Evolutionary conservation across 2,113 vertebrate species (phyloP), one percentile per base, ranked within the genome.

Genomic region (Caranx melampygus): DNA sequence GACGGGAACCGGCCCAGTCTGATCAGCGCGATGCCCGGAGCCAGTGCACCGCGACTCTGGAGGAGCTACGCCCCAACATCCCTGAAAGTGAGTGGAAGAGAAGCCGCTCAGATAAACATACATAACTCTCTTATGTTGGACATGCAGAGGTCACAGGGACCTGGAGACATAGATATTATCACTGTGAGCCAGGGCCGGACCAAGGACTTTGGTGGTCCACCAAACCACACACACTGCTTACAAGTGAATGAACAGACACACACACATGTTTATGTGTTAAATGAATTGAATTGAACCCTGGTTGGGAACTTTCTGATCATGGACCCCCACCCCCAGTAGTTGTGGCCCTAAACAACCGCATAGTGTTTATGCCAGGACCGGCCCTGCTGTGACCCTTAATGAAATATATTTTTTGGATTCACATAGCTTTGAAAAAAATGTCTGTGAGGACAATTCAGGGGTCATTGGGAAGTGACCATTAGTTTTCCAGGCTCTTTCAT

Each of bases 1-100:
- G 95, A 96, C 0, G 94, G 93, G 26, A 92, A 88, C 84, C 79
- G 89, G 0, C 6, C 57, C 37, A 96, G 95, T 71, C 64, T 77
- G 67, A 6, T 97, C 40, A 37, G 59, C 5, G 90, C 87, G 0
- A 26, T 45, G 47, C 93, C 93, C 0, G 42, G 78, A 0, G 20
- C 80, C 2, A 2, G 20, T 0, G 79, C 85, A 3, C 90, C 94
- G 0, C 37, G 64, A 0, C 91, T 96, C 16, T 96, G 96, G 96
- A 94, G 91, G 31, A 87, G 61, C 86, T 92, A 96, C 73, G 12
- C 54, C 1, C 92, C 95, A 1, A 37, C 60, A 3, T 87, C 92
- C 2, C 84, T 95, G 14, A 93, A 95, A 87, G 96, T 95, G 6
- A 57, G 91, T 47, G 5, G 4, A 69, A 51, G 13, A 11, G 6